Percentiles rank a stretch among this genome's conserved stretches.
These are phyloP conservation scores for Diglossa cyanea DNA, from an alignment of 2,797 vertebrate genomes.

Conservation along the genomic window DNA sequence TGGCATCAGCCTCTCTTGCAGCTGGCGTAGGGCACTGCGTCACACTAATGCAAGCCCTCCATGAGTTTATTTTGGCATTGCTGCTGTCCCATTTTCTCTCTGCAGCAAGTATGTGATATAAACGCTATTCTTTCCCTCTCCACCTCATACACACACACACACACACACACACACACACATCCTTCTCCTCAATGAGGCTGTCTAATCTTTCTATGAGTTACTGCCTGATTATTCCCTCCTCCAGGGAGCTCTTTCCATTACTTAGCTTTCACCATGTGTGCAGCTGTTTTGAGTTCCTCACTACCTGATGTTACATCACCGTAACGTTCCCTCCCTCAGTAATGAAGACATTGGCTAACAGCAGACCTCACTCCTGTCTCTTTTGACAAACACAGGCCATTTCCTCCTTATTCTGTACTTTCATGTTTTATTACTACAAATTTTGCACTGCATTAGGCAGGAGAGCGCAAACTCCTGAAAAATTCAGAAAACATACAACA, in stretches of 20 bases:
- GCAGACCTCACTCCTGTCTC: neutral
- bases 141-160: neutral
- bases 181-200: neutral
- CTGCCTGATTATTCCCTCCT: neutral
- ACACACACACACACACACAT: neutral
- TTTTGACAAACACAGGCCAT: neutral
- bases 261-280: rapidly evolving
- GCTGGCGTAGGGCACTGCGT: rapidly evolving
- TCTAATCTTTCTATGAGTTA: neutral
- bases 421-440: neutral
- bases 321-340: neutral
- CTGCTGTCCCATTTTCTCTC: neutral
- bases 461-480: neutral
- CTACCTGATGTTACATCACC: neutral
- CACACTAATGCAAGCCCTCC: neutral
- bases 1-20: neutral
- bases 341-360: rapidly evolving
- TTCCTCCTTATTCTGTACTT: neutral
- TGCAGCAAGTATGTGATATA: neutral
- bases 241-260: neutral
- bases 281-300: neutral
- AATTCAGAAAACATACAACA: neutral
- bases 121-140: neutral
- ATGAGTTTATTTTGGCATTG: neutral
- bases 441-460: neutral